Evolutionary conservation across 1,140 invertebrate species (phyloP).

Genomic region (Apis dorsata): DNA sequence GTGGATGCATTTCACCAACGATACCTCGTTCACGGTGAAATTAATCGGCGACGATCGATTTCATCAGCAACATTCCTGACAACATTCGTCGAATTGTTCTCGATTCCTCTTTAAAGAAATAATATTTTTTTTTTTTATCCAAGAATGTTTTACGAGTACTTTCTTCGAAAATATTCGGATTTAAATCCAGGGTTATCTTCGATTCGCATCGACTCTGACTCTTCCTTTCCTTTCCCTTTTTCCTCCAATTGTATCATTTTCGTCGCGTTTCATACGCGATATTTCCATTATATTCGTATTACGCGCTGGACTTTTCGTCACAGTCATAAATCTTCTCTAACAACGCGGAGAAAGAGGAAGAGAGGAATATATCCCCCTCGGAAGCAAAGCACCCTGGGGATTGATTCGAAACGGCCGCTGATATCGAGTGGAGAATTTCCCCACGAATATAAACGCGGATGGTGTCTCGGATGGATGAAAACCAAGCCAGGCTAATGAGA

Average conservation of each 20-base stretch:
- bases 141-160: background rate
- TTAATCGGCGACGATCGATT: constrained; percentile 26
- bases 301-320: background rate
- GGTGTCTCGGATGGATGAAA: background rate
- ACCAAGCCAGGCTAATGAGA: background rate
- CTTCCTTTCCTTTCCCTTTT: background rate
- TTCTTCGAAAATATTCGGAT: background rate
- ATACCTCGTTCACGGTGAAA: background rate
- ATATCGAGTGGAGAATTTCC: constrained; percentile 31
- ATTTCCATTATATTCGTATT: constrained; percentile 52
- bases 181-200: background rate
- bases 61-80: background rate
- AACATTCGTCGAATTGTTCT: no score
- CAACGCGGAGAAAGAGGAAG: constrained; percentile 21
- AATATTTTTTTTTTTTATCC: no score
- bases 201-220: background rate
- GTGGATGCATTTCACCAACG: background rate
- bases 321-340: constrained; percentile 41
- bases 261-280: background rate
- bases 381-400: constrained; percentile 31
- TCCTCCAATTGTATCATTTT: constrained; percentile 1
- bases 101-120: no score
- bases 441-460: background rate
- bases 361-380: constrained; percentile 25
- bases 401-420: background rate